Percentiles rank a stretch among this genome's conserved stretches.
Conservation (phyloP, 2,888 invertebrate species). For the Eupeodes latifasciatus region DNA sequence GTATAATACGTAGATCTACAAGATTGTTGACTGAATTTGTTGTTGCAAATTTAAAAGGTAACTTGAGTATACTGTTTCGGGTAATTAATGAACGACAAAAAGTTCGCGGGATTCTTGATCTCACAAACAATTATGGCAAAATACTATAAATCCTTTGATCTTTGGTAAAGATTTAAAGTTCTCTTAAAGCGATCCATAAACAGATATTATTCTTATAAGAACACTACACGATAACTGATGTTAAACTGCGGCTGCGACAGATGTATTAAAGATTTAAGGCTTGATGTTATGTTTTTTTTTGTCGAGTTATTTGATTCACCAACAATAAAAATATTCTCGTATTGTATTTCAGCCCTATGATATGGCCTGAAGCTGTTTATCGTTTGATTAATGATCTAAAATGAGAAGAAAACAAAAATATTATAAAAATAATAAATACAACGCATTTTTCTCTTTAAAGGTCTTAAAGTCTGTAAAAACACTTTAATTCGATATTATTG, state of each 20-base stretch:
- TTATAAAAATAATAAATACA: constrained; percentile 6
- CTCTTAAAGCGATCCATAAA: constrained; percentile 34
- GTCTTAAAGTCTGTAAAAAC: not conserved
- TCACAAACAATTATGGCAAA: constrained; percentile 27
- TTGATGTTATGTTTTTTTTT: constrained; percentile 56
- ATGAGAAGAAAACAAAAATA: constrained; percentile 47
- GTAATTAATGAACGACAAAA: not conserved
- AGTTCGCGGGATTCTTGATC: constrained; percentile 17
- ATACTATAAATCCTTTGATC: constrained; percentile 34
- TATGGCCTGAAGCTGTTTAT: constrained; percentile 36
- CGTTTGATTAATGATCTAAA: constrained; percentile 67
- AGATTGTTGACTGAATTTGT: constrained; percentile 4
- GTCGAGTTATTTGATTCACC: constrained; percentile 51
- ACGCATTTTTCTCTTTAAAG: not conserved
- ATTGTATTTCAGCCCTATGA: constrained; percentile 18
- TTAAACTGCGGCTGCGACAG: constrained; percentile 4
- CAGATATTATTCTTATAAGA: not conserved
- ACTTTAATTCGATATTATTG: constrained; percentile 18
- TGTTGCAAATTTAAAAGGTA: not conserved
- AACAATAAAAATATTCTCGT: not conserved
- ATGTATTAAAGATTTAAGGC: constrained; percentile 57
- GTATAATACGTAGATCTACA: not conserved
- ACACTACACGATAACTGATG: not conserved
- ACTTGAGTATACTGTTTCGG: constrained; percentile 35
- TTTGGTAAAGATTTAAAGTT: constrained; percentile 26